Base-by-base conservation (phyloP, 2,888 invertebrate genomes). In the Chrysopilus asiliformis region DNA sequence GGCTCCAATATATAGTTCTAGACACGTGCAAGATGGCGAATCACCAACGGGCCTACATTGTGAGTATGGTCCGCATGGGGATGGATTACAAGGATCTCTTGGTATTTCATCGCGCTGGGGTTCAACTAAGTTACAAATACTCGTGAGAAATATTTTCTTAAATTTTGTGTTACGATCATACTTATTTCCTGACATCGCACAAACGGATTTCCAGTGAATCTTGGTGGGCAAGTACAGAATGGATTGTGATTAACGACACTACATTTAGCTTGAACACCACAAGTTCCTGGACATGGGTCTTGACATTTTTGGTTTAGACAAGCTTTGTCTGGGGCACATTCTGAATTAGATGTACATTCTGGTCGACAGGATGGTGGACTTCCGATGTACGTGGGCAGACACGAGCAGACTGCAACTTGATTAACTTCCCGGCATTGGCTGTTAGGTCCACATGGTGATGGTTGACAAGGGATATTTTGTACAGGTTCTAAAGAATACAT, bases 161-260 rank as follows among this genome's bases (percentile, higher is more conserved):
- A 24, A 3, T 15, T 12, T 9, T 15, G 4, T n/a, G 19, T 28
- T 28, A 2, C 8, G 30, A 13, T 32, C 73, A 68, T 66, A 66
- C 71, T 56, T 22, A 73, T 70, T 15, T 72, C 72, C 45, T 72
- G 73, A 47, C 82, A 82, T 52, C 71, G 70, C n/a, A 75, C 68
- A 51, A 81, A 81, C 16, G 84, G 81, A 70, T 82, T 79, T 32
- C 85, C 85, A 2, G 75, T 75, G 48, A 70, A 76, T 33, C 71
- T 67, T 2, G 65, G 52, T 44, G 71, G 71, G 53, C 85, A 86
- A 36, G 74, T 75, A 52, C 85, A 86, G 55, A 80, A 78, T 1
- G 84, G 83, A 53, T 76, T 72, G 48, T 78, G 77, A 46, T 73
- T 74, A 20, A 72, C 68, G 13, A 75, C 70, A 51, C 67, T 70